phyloP scores from a whole-genome alignment of 1,140 invertebrate species.

The Dreissena polymorpha region DNA sequence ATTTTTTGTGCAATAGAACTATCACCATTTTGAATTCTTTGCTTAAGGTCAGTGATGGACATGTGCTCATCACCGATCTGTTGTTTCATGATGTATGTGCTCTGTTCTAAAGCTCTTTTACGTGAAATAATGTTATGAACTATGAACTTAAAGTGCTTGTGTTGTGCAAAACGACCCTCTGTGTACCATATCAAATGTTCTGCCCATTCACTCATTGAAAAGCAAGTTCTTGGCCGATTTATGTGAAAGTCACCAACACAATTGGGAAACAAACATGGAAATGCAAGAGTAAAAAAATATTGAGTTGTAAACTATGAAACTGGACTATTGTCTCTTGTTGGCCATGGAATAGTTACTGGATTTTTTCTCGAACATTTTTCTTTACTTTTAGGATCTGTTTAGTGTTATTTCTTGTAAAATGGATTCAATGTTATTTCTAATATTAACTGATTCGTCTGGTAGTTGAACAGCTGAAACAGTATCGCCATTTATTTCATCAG shows the following conservation, averaged over 20 bases:
- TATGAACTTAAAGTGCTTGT: conserved; percentile 60
- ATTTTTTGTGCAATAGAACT: conserved; percentile 50
- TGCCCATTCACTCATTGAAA: conserved; percentile 55
- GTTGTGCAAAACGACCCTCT: conserved; percentile 55
- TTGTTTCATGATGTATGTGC: conserved; percentile 47
- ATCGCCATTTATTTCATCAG: conserved; percentile 12
- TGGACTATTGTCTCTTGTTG: conserved; percentile 39
- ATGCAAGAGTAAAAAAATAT: conserved; percentile 54
- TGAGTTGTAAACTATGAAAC: conserved; percentile 55
- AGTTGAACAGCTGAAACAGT: conserved; percentile 34
- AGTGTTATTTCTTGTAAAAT: conserved; percentile 46
- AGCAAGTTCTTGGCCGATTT: conserved; percentile 44
- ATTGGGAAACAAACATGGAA: conserved; percentile 56
- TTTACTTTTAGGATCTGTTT: conserved; percentile 1
- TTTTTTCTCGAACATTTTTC: conserved; percentile 12
- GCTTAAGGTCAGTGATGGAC: conserved; percentile 39
- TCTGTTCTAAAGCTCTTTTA: conserved; percentile 37
- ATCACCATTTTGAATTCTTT: conserved; percentile 42
- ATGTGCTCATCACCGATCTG: conserved; percentile 53
- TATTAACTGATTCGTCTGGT: conserved; percentile 40
- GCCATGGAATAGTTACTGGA: conserved; percentile 49
- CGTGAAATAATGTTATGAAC: conserved; percentile 57
- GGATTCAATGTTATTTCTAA: conserved; percentile 36
- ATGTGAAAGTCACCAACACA: conserved; percentile 51
- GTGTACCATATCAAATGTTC: conserved; percentile 56